A percentile compares a stretch with the other conserved stretches of the same genome.
Conservation (phyloP, 2,888 invertebrate genomes). For the Tipula unca region DNA sequence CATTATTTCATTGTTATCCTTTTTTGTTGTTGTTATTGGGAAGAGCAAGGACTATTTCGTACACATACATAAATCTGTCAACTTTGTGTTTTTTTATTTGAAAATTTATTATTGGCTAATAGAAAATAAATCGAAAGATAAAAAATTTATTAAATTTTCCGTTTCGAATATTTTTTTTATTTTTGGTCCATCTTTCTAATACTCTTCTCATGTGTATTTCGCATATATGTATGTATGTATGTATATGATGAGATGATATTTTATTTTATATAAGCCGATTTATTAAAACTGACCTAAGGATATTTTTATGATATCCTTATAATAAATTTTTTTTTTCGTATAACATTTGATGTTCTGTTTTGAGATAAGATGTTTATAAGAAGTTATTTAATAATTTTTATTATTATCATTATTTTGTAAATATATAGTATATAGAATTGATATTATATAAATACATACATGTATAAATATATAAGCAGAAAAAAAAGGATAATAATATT, state of each 20-base stretch:
- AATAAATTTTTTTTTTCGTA: not conserved
- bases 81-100: not conserved
- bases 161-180: not conserved
- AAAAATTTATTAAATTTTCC: conserved; percentile 25
- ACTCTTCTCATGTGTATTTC: not conserved
- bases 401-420: not conserved
- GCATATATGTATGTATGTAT: not conserved
- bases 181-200: not conserved
- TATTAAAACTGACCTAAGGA: conserved; percentile 20
- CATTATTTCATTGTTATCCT: not conserved
- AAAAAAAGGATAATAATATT: not conserved
- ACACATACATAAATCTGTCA: not conserved
- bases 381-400: conserved; percentile 2
- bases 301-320: conserved; percentile 19
- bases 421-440: not conserved
- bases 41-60: not conserved
- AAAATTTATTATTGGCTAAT: conserved; percentile 24
- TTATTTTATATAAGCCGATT: conserved; percentile 19
- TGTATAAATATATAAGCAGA: not conserved
- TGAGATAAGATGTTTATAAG: not conserved
- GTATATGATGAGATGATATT: not conserved
- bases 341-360: not conserved
- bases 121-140: conserved; percentile 28
- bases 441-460: not conserved
- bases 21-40: not conserved